Conservation (phyloP, 2,113 vertebrate species). For the Ciconia stormi region DNA sequence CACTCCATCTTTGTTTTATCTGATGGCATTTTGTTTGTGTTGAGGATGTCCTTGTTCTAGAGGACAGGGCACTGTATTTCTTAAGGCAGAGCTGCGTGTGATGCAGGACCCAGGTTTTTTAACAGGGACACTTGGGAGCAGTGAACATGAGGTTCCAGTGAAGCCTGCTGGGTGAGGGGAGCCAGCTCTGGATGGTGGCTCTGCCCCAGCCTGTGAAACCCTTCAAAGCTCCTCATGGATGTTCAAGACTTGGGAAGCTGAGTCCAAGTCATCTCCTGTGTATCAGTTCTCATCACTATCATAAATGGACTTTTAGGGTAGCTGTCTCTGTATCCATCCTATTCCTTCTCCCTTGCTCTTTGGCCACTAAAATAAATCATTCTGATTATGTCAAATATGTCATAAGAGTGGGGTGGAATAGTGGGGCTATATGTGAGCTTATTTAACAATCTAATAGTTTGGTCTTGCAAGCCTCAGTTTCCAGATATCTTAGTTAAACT, state of each 20-base stretch:
- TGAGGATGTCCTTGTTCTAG: background rate
- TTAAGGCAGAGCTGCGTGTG: background rate
- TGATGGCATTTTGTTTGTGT: background rate
- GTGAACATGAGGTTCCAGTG: background rate
- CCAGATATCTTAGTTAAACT: background rate
- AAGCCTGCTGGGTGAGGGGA: background rate
- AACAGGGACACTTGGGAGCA: background rate
- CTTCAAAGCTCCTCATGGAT: background rate
- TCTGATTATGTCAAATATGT: too few species aligned
- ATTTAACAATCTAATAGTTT: background rate
- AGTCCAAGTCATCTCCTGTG: background rate
- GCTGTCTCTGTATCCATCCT: background rate
- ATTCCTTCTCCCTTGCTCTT: background rate
- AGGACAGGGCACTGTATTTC: background rate
- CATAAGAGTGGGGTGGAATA: background rate
- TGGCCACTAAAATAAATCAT: background rate
- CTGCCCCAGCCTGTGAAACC: background rate
- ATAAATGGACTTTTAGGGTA: background rate
- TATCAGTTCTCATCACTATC: rapidly evolving
- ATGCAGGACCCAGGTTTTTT: background rate
- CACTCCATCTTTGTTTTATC: background rate
- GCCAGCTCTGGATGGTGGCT: background rate
- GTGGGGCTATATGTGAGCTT: rapidly evolving
- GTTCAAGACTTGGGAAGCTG: background rate
- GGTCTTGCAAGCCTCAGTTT: background rate